Conservation (phyloP, 2,888 invertebrate genomes). For the Pandemis corylana region DNA sequence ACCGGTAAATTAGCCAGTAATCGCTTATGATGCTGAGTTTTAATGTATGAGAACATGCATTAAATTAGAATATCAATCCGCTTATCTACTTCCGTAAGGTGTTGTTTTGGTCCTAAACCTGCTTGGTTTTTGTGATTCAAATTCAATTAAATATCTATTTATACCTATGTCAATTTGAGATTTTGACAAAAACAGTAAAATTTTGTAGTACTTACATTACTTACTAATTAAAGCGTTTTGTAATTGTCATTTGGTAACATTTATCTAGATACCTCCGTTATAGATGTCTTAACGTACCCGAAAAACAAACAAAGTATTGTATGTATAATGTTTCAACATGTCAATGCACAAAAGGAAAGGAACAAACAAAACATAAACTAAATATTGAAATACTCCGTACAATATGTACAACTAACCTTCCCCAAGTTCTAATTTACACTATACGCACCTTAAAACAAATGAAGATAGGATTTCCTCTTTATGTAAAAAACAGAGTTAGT, state of each 20-base stretch:
- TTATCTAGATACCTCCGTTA: too few species aligned
- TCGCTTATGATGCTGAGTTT: neutral
- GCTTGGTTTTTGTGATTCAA: neutral
- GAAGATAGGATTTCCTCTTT: conserved; percentile 6
- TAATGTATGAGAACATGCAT: neutral
- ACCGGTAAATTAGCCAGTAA: conserved; percentile 15
- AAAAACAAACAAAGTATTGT: neutral
- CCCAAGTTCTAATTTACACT: neutral
- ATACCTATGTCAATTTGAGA: neutral
- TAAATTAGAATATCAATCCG: neutral
- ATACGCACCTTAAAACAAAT: neutral
- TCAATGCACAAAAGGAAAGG: neutral
- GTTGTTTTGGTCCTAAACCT: neutral
- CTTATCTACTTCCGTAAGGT: conserved; percentile 13
- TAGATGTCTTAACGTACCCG: too few species aligned
- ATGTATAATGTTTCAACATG: neutral
- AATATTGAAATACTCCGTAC: neutral
- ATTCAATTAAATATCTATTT: neutral
- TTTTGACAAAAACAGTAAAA: too few species aligned
- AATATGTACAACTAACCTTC: neutral
- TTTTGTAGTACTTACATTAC: too few species aligned
- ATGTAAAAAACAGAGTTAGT: conserved; percentile 14
- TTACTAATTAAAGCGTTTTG: too few species aligned
- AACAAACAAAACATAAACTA: neutral
- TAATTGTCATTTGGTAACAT: too few species aligned